phyloP scores from a whole-genome alignment of 2,113 vertebrate species.

The Spilogale gracilis region DNA sequence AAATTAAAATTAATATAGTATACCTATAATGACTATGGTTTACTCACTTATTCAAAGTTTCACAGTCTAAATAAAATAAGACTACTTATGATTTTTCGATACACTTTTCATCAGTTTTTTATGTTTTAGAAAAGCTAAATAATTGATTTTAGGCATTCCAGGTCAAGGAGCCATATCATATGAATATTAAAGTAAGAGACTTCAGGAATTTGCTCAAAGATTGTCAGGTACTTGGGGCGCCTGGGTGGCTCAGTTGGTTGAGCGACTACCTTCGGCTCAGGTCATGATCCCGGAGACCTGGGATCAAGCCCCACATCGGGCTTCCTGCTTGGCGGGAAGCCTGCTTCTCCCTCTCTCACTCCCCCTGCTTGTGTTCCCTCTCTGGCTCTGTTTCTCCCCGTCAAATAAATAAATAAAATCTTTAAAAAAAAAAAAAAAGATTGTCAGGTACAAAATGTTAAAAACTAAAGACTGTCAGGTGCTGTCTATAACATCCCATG shows the following conservation, averaged over 20 bases:
- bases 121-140: background rate
- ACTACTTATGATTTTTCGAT: background rate
- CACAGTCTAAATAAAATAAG: background rate
- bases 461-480: background rate
- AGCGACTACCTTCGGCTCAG: too few species aligned
- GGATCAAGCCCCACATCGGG: too few species aligned
- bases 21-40: background rate
- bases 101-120: background rate
- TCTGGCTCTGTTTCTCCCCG: too few species aligned
- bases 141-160: conserved; percentile 47
- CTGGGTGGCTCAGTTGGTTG: too few species aligned
- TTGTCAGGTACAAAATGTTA: background rate
- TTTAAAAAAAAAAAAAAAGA: too few species aligned
- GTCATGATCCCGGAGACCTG: too few species aligned
- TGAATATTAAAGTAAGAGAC: background rate
- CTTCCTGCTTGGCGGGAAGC: too few species aligned
- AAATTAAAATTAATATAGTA: background rate
- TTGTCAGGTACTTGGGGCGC: background rate
- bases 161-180: background rate
- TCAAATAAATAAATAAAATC: too few species aligned
- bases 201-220: conserved; percentile 29
- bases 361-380: too few species aligned
- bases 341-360: too few species aligned
- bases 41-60: background rate
- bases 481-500: background rate